These are phyloP conservation scores for Gavialis gangeticus DNA, from an alignment of 2,113 vertebrate species.

Conservation along the genomic window DNA sequence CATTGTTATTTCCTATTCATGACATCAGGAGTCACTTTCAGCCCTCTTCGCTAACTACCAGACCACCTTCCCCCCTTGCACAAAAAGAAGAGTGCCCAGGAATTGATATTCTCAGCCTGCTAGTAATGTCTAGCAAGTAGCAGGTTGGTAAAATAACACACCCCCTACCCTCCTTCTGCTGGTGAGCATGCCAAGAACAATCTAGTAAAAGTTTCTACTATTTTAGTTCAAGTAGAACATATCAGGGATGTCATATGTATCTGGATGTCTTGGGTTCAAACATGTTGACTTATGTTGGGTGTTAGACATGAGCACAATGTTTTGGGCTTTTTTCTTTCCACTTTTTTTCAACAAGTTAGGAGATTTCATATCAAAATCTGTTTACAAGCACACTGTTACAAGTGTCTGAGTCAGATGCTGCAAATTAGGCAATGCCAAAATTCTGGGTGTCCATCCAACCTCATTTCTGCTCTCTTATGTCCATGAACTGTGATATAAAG, in stretches of 20 bases:
- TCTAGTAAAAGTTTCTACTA: neutral
- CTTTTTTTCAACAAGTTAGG: neutral
- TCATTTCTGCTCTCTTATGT: rapidly evolving
- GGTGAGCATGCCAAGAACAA: rapidly evolving
- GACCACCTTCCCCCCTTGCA: neutral
- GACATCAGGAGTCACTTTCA: neutral
- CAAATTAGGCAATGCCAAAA: neutral
- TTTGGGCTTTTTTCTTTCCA: neutral
- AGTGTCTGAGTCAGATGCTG: rapidly evolving
- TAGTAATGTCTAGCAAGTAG: neutral
- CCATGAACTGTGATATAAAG: neutral
- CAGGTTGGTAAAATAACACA: neutral
- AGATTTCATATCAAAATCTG: neutral
- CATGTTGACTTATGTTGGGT: neutral
- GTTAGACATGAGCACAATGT: no score
- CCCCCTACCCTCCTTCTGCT: neutral
- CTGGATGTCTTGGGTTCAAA: neutral
- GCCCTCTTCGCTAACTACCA: neutral
- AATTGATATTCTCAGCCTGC: neutral
- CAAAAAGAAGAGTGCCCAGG: neutral
- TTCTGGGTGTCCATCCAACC: neutral
- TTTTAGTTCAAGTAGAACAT: neutral
- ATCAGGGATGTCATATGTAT: neutral
- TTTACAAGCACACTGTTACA: neutral
- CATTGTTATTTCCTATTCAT: no score